phyloP scores from a whole-genome alignment of 1,140 invertebrate genomes.

The Pomacea maculata region DNA sequence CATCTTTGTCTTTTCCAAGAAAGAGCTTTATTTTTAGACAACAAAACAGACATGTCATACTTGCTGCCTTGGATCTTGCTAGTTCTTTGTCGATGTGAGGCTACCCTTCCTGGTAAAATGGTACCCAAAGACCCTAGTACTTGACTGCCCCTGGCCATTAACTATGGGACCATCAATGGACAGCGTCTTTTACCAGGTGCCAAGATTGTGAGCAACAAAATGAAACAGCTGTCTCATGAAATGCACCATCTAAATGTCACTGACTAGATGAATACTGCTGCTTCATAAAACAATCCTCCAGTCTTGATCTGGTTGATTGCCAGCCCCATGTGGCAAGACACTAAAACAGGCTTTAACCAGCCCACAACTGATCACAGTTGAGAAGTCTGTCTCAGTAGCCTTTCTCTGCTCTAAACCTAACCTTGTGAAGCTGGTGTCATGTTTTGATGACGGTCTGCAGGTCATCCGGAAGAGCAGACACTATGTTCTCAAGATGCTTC shows the following conservation, averaged over 20 bases:
- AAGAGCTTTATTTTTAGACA: too few relatives aligned
- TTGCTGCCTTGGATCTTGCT: too few relatives aligned
- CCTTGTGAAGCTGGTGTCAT: slow-evolving; percentile 30
- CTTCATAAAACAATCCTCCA: neutral
- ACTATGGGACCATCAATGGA: too few relatives aligned
- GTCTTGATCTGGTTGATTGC: neutral
- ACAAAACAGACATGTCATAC: too few relatives aligned
- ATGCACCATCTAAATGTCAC: neutral
- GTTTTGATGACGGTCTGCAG: slow-evolving; percentile 80
- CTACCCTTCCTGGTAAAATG: too few relatives aligned
- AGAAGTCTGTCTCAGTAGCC: neutral
- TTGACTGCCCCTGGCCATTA: too few relatives aligned
- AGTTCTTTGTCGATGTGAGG: too few relatives aligned
- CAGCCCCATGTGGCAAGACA: neutral
- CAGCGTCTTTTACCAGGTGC: too few relatives aligned
- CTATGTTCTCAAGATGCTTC: slow-evolving; percentile 82
- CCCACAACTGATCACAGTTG: neutral
- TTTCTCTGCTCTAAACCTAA: neutral
- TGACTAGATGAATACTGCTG: neutral
- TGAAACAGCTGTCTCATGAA: too few relatives aligned
- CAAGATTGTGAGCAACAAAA: too few relatives aligned
- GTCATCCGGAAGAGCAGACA: slow-evolving; percentile 87
- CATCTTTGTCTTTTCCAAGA: too few relatives aligned
- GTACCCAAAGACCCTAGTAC: too few relatives aligned
- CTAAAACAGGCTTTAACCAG: neutral